Percentiles rank a stretch among this genome's conserved stretches.
Conservation (phyloP, 2,888 invertebrate species). For the Ctenicera cuprea region DNA sequence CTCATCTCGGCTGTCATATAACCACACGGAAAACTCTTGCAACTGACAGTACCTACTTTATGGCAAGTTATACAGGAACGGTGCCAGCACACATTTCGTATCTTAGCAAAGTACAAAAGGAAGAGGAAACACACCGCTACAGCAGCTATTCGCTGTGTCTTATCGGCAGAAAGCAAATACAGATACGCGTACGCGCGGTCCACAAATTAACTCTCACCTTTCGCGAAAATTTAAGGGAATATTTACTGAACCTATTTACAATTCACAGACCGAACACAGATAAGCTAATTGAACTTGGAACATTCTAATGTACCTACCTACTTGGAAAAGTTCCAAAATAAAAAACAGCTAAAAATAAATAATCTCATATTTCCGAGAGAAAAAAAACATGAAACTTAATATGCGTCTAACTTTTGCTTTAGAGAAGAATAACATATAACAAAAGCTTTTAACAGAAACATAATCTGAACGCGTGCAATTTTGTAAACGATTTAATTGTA, state of each 20-base stretch:
- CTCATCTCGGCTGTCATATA: constrained; percentile 12
- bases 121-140: constrained; percentile 25
- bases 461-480: no score
- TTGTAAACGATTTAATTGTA: no score
- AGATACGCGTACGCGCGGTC: constrained; percentile 12
- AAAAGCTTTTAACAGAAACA: not conserved
- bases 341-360: not conserved
- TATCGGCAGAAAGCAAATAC: constrained; percentile 21
- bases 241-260: constrained; percentile 5
- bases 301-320: not conserved
- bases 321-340: not conserved
- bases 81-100: constrained; percentile 27
- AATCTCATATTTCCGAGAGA: not conserved
- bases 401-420: not conserved
- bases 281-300: constrained; percentile 5
- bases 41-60: constrained; percentile 30
- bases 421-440: not conserved
- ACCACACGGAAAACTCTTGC: constrained; percentile 27
- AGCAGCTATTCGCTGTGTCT: constrained; percentile 24
- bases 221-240: not conserved
- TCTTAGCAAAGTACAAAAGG: constrained; percentile 27
- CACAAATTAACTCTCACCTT: constrained; percentile 12
- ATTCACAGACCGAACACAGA: not conserved
- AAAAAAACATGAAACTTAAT: no score
- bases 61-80: constrained; percentile 20